These are phyloP conservation scores for Lordiphosa mommai DNA, from an alignment of 1,140 invertebrate species.

Conservation along the genomic window DNA sequence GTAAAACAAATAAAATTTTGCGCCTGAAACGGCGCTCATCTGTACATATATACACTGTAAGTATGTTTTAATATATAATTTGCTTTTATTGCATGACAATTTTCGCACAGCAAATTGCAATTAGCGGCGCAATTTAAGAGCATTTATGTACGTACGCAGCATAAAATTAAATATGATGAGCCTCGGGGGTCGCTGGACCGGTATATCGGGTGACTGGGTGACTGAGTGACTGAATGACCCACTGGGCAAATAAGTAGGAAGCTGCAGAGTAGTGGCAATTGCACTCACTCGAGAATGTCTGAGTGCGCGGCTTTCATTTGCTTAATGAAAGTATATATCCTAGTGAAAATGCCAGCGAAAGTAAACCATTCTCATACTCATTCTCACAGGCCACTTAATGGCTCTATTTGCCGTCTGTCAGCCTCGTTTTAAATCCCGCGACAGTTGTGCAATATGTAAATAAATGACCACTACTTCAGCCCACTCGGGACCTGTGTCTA, in stretches of 20 bases:
- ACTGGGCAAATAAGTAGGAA: constrained; percentile 30
- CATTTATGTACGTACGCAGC: constrained; percentile 38
- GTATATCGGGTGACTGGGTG: constrained; percentile 12
- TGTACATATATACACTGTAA: constrained; percentile 7
- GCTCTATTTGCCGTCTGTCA: constrained; percentile 50
- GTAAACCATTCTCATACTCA: constrained; percentile 64
- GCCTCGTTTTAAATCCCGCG: constrained; percentile 11
- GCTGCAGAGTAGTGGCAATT: constrained; percentile 29
- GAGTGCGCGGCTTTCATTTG: constrained; percentile 52
- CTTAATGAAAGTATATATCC: constrained; percentile 60
- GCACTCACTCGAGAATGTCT: constrained; percentile 41
- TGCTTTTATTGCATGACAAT: constrained; percentile 38
- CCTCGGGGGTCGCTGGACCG: not conserved
- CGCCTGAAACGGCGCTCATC: not conserved
- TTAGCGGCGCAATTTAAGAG: constrained; percentile 57
- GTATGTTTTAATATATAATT: constrained; percentile 52
- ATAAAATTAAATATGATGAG: constrained; percentile 28
- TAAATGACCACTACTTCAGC: constrained; percentile 8
- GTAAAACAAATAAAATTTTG: constrained; percentile 30
- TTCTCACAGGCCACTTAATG: constrained; percentile 67
- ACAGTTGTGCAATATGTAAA: constrained; percentile 64
- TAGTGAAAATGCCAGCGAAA: constrained; percentile 37
- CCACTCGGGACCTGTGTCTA: constrained; percentile 26
- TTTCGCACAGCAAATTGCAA: constrained; percentile 61
- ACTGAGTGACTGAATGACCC: constrained; percentile 53